phyloP scores from a whole-genome alignment of 1,140 invertebrate species.

The Drosophila melanogaster region Release_6_plus_ISO1_MT NT_033779.5:1859501-1860000 shows the following conservation, averaged over 20 bases:
- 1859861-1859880: not conserved
- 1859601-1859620: constrained; percentile 27
- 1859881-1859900: constrained; percentile 35
- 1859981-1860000: constrained; percentile 42
- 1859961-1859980: constrained; percentile 48
- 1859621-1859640: not conserved
- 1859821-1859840: not conserved
- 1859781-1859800: not conserved
- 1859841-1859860: not conserved
- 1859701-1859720: not conserved
- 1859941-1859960: constrained; percentile 52
- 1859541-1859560: constrained; percentile 64
- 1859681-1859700: not conserved
- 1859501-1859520: constrained; percentile 38
- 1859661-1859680: not conserved
- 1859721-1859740: not conserved
- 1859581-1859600: constrained; percentile 57
- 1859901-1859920: constrained; percentile 12
- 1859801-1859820: not conserved
- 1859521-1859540: constrained; percentile 34
- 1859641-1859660: not conserved
- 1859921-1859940: constrained; percentile 27
- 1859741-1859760: no score
- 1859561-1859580: constrained; percentile 62
- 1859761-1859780: no score